Base-by-base conservation (phyloP, 2,888 invertebrate species). In the Cerceris ruficornis region DNA sequence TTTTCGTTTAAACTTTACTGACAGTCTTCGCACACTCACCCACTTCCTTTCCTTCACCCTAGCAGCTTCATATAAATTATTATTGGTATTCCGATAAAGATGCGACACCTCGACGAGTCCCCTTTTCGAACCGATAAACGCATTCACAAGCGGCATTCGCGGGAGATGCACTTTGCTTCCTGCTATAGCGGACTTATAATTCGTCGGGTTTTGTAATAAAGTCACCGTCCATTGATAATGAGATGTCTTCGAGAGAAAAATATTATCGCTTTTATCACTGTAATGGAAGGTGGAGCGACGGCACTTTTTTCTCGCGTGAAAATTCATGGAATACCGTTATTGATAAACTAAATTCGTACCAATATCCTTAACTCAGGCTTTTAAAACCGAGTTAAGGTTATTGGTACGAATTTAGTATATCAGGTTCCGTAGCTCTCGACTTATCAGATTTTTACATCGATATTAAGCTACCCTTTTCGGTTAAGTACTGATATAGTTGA, bases 1-100 rank as follows among this genome's bases (percentile, higher is more conserved):
- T 72, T 75, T 69, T 58, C 58, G 59, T 55, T 73, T 62, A 64
- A 75, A 46, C 58, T 52, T 75, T 69, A 54, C 61, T 54, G 58
- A 57, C 43, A 8, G 39, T 8, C 17, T 2, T 39, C 13, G 7
- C 49, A 9, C 43, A 7, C 49, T 11, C 42, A 55, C 52, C 58
- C 59, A 62, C 68, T 74, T 54, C 67, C 69, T 54, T 60, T 57
- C 28, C 4, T 4, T 28, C 1, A 1, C 69, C 62, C 64, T 46
- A 14, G 8, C 42, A 58, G 46, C 74, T 54, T 11, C 61, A 74
- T 64, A 58, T 43, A 50, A 76, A 68, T 74, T 64, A 15, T 54
- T 15, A 7, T 52, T 14, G 52, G n/a, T n/a, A 7, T 7, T 14
- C 9, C 8, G 76, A 74, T 68, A 68, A 74, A 62, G 43, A 39